Conservation (phyloP, 2,797 vertebrate species). For the Coluber constrictor region DNA sequence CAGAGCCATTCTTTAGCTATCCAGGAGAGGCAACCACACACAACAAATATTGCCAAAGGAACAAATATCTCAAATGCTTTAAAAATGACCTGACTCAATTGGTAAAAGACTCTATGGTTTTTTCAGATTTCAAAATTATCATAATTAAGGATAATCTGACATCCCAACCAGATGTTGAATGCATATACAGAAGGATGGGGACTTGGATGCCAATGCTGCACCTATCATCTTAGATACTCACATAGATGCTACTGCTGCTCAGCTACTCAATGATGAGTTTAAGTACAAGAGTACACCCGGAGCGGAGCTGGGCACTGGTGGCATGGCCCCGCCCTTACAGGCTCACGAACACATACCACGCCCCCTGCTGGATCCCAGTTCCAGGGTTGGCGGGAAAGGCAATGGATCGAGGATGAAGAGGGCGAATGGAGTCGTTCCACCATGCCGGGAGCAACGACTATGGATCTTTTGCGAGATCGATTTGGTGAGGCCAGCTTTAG, state of each 20-base stretch:
- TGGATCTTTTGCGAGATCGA: too few relatives aligned
- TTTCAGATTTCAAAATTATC: background rate
- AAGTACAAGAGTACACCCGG: too few relatives aligned
- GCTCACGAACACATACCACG: too few relatives aligned
- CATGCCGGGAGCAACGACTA: too few relatives aligned
- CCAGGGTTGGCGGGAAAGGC: too few relatives aligned
- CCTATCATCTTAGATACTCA: background rate
- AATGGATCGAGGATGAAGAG: too few relatives aligned
- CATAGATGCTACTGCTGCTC: background rate
- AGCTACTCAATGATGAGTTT: background rate
- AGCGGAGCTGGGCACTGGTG: too few relatives aligned
- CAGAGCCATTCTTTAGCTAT: background rate
- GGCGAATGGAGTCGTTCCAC: too few relatives aligned
- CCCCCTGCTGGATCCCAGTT: too few relatives aligned
- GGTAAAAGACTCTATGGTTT: background rate
- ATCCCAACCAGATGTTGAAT: background rate
- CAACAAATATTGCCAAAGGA: background rate
- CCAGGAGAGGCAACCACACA: background rate
- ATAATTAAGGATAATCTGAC: background rate
- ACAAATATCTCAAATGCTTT: background rate
- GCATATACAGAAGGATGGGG: background rate
- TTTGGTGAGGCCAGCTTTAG: too few relatives aligned
- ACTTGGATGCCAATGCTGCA: background rate
- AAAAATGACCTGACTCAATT: background rate
- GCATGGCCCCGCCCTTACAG: too few relatives aligned